Conservation (phyloP, 2,888 invertebrate species). For the Odiellus spinosus region DNA sequence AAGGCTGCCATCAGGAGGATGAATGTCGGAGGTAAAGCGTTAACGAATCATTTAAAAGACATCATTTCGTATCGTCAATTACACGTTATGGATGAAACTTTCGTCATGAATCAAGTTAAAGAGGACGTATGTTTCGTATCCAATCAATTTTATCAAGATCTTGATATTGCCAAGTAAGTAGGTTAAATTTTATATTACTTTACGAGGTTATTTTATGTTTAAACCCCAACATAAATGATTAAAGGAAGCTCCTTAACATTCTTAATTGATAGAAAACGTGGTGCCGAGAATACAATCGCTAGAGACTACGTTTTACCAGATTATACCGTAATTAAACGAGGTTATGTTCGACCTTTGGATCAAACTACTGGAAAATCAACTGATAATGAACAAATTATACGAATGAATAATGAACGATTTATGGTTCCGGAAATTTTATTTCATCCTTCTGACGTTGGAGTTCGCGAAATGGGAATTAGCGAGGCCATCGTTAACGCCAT, state of each 20-base stretch:
- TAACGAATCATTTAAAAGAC: slow-evolving; percentile 96
- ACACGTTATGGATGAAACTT: slow-evolving; percentile 97
- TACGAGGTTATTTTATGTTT: too few species aligned
- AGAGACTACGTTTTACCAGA: slow-evolving; percentile 92
- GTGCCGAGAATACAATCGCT: slow-evolving; percentile 46
- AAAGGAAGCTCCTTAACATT: too few species aligned
- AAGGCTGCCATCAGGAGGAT: slow-evolving; percentile 47
- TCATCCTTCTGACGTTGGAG: slow-evolving; percentile 83
- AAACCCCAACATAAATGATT: too few species aligned
- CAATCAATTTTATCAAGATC: slow-evolving; percentile 59
- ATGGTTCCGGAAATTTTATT: slow-evolving; percentile 87
- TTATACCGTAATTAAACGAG: slow-evolving; percentile 72
- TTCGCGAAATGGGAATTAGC: slow-evolving; percentile 74
- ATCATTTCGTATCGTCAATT: slow-evolving; percentile 87
- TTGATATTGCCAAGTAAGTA: slow-evolving; percentile 38
- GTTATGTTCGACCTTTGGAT: slow-evolving; percentile 43
- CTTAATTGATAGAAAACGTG: slow-evolving; percentile 31
- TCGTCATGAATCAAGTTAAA: slow-evolving; percentile 94
- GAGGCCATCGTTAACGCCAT: slow-evolving; percentile 70
- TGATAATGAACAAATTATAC: slow-evolving; percentile 43
- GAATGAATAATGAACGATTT: slow-evolving; percentile 84
- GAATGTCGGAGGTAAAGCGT: slow-evolving; percentile 87
- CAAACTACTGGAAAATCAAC: slow-evolving; percentile 29
- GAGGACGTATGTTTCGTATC: slow-evolving; percentile 94
- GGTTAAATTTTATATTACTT: too few species aligned